Conservation (phyloP, 2,113 vertebrate species). For the Nestor notabilis region DNA sequence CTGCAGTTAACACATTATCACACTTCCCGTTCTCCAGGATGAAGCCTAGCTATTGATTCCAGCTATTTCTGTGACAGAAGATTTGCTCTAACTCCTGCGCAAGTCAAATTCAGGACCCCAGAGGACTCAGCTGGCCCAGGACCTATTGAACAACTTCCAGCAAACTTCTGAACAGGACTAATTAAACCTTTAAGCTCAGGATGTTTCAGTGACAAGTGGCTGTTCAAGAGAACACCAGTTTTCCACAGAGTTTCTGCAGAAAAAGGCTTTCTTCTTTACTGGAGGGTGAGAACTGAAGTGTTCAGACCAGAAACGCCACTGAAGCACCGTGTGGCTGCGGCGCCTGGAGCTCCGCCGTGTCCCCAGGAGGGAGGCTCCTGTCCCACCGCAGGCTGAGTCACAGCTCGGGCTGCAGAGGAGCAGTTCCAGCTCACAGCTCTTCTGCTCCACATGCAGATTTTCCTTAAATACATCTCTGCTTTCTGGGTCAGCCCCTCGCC, state of each 20-base stretch:
- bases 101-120: not conserved
- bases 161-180: not conserved
- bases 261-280: not conserved
- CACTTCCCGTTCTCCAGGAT: not conserved
- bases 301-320: rapidly evolving
- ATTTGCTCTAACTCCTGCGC: not conserved
- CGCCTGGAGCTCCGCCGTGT: too few relatives aligned
- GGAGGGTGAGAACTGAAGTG: rapidly evolving
- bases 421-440: rapidly evolving
- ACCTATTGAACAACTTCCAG: not conserved
- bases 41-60: not conserved
- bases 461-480: not conserved
- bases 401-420: not conserved
- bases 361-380: not conserved
- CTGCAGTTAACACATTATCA: not conserved
- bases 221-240: not conserved
- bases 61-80: not conserved
- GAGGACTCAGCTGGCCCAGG: not conserved
- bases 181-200: not conserved
- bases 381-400: rapidly evolving
- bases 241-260: not conserved
- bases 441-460: not conserved
- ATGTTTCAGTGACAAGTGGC: not conserved
- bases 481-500: not conserved
- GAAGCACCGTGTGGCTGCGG: not conserved